These are phyloP conservation scores for Pristionchus exspectatus DNA, from an alignment of 2,888 invertebrate genomes.

Conservation along the genomic window DNA sequence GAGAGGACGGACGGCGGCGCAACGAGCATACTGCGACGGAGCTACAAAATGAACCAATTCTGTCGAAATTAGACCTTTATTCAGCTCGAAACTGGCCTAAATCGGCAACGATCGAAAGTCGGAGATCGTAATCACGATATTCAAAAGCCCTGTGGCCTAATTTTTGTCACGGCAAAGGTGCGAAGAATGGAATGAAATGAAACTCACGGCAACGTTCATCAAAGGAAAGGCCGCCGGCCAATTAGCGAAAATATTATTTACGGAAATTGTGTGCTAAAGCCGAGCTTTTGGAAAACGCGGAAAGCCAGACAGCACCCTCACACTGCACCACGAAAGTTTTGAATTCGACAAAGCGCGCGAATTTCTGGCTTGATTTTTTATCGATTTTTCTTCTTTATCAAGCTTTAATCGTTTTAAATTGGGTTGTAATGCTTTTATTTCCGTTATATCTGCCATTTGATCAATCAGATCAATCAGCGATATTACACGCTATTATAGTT, in stretches of 20 bases:
- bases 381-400: not conserved
- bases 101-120: not conserved
- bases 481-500: too few relatives aligned
- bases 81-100: not conserved
- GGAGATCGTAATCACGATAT: not conserved
- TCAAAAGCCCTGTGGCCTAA: not conserved
- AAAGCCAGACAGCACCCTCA: not conserved
- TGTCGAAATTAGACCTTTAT: not conserved
- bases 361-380: not conserved
- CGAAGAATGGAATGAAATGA: not conserved
- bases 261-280: not conserved
- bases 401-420: not conserved
- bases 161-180: not conserved
- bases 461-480: too few relatives aligned
- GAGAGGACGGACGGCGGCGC: conserved; percentile 2
- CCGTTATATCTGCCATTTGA: too few relatives aligned
- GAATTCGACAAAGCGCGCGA: conserved; percentile 7
- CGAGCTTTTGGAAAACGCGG: not conserved
- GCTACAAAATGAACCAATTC: not conserved
- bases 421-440: too few relatives aligned
- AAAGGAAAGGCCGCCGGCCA: not conserved
- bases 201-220: conserved; percentile 44
- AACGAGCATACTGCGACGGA: conserved; percentile 45
- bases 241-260: not conserved
- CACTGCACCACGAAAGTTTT: not conserved